Evolutionary conservation across 2,113 vertebrate species (phyloP).

Genomic region (Phyllostomus discolor): DNA sequence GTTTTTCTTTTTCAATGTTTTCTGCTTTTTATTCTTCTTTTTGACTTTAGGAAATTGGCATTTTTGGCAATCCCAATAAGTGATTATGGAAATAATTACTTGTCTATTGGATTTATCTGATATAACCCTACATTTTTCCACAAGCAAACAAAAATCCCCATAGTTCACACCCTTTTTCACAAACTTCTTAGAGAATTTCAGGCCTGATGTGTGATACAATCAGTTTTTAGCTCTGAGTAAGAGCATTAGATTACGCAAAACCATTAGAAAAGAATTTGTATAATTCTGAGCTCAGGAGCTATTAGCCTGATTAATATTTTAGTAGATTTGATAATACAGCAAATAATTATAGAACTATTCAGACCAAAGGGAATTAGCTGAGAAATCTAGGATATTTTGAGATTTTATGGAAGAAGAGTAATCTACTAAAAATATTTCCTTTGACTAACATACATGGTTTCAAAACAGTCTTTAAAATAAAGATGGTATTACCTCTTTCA

Average conservation of each 20-base stretch:
- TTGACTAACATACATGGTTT: accelerated
- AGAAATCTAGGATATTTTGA: neutral
- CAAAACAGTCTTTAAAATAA: neutral
- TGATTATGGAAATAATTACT: neutral
- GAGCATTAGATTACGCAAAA: neutral
- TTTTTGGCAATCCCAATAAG: neutral
- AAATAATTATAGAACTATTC: neutral
- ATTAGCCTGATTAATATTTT: neutral
- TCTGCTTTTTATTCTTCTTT: neutral
- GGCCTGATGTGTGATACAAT: neutral
- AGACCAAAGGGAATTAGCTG: neutral
- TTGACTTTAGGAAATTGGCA: neutral
- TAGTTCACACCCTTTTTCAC: accelerated
- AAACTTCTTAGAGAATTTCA: neutral
- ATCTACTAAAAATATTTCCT: neutral
- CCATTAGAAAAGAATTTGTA: neutral
- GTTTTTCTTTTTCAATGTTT: neutral
- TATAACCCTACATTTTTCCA: neutral
- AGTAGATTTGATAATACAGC: neutral
- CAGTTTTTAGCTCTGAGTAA: neutral
- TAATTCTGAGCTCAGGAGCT: neutral
- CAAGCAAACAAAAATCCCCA: neutral
- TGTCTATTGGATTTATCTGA: neutral
- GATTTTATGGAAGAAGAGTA: neutral
- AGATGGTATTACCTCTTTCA: accelerated